Base-by-base conservation (phyloP, 2,113 vertebrate species). In the Loxodonta africana region DNA sequence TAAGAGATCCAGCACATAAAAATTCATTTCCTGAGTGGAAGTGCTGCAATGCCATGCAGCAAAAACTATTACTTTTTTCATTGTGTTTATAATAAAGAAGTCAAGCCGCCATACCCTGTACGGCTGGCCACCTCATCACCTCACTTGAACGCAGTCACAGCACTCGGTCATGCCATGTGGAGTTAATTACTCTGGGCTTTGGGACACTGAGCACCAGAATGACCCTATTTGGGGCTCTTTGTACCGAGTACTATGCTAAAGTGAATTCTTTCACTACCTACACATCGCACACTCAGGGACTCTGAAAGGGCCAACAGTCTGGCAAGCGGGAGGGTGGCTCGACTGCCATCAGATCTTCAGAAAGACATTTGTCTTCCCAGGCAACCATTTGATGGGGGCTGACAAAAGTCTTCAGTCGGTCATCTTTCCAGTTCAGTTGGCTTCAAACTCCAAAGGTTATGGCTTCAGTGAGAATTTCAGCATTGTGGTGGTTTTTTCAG, bases 141-240 rank as follows among this genome's bases (percentile, higher is more conserved):
- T 97, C 92, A 88, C 96, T 98, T 97, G 96, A 98, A 96, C 88
- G 93, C 88, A 95, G 97, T 15, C 91, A 93, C 78, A 97, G 94
- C 91, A 21, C 95, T 97, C 93, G 98, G 97, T 92, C 95, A 71
- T 92, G 95, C 97, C 82, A 97, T 95, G 95, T 97, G 98, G 98
- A 98, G 98, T 98, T 98, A 98, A 98, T 99, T 98, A 98, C 96
- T 98, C 97, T 98, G 97, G 96, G 98, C 97, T 97, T 8, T 95
- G 92, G 96, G 98, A 97, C 88, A 94, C 92, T 95, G 95, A 98
- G 96, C 91, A 97, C 95, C 97, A 98, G 95, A 98, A 98, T 98
- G 96, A 98, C 97, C 98, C 96, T 98, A 96, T 97, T 95, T 98
- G 97, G 96, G 94, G 96, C 92, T 97, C 91, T 41, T 6, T 98